A percentile compares a stretch with the other conserved stretches of the same genome.
phyloP scores from a whole-genome alignment of 2,797 vertebrate genomes.

The Pseudochromis fuscus region DNA sequence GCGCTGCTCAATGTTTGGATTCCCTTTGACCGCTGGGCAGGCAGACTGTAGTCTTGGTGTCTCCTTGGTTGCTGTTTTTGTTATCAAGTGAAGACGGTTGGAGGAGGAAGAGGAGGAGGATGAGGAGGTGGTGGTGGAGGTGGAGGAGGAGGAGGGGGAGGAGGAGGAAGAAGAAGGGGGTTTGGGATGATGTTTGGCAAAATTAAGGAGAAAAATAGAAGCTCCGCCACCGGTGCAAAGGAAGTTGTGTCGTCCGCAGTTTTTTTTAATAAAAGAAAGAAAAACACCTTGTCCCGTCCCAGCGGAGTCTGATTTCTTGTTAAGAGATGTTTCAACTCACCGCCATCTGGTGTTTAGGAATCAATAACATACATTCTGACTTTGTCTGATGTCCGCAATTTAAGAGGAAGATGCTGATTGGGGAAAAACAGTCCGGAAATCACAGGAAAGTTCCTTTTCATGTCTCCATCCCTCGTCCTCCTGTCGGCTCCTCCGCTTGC shows the following conservation, averaged over 20 bases:
- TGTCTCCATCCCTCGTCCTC: conserved; percentile 31
- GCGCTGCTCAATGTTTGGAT: conserved; percentile 54
- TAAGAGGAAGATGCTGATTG: neutral
- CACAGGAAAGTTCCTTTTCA: conserved; percentile 58
- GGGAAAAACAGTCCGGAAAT: neutral
- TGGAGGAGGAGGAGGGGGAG: neutral
- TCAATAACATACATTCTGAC: conserved; percentile 22
- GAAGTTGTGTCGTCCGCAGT: conserved; percentile 55
- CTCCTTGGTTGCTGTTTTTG: conserved; percentile 35
- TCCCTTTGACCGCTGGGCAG: conserved; percentile 44
- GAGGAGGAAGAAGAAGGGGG: neutral
- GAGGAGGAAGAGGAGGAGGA: conserved; percentile 14
- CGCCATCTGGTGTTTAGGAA: conserved; percentile 55
- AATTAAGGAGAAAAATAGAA: conserved; percentile 14
- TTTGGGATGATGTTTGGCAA: too few relatives aligned
- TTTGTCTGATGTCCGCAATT: conserved; percentile 13
- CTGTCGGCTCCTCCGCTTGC: conserved; percentile 37
- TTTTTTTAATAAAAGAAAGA: neutral
- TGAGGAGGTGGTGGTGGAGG: neutral
- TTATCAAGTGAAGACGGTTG: conserved; percentile 33
- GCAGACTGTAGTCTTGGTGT: conserved; percentile 38
- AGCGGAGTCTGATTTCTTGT: conserved; percentile 12
- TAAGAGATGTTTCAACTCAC: conserved; percentile 47
- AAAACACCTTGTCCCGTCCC: conserved; percentile 46
- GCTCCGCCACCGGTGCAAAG: conserved; percentile 27